Base-by-base conservation (phyloP, 2,797 vertebrate genomes). In the Hemitrygon akajei region DNA sequence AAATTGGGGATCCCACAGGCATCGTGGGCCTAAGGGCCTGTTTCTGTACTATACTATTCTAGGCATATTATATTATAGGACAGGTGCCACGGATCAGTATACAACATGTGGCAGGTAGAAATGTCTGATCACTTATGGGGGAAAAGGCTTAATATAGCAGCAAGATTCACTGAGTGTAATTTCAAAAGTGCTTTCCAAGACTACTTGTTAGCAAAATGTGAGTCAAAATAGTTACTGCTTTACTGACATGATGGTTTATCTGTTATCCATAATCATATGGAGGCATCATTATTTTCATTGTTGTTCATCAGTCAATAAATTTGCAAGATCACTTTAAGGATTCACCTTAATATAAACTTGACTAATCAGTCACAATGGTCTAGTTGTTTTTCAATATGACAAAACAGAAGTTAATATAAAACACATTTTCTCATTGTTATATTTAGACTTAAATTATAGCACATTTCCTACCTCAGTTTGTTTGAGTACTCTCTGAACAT, bases 401-500 rank as follows among this genome's bases (percentile, higher is more conserved):
- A 91, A 69, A 91, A 30, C 12, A 27, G 30, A 3, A 3, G 58
- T 58, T 60, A 86, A 3, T 69, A 22, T n/a, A 9, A 73, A 16
- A 16, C 40, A 6, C 12, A 73, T 92, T 92, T 75, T 56, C 69
- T 92, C 25, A 40, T 37, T 30, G 69, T 3, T 27, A 47, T 14
- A 30, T 16, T 40, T 22, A 75, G 25, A 4, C 10, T 73, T 27
- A 40, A 47, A 71, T 92, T 47, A 47, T 75, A 92, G 0, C 30
- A 14, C 40, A 76, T 76, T 93, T n/a, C 96, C 92, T 97, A 99
- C 98, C 97, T 97, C 95, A 97, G 95, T 37, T 96, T 94, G 93
- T 96, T 96, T 66, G 96, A 95, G 95, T 97, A 95, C 89, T 96
- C 97, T 95, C 97, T 97, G 96, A 96, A 97, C 96, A 97, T 98